A percentile compares a stretch with the other conserved stretches of the same genome.
Evolutionary conservation across 2,888 invertebrate species (phyloP).

Genomic region (Pollenia amentaria): DNA sequence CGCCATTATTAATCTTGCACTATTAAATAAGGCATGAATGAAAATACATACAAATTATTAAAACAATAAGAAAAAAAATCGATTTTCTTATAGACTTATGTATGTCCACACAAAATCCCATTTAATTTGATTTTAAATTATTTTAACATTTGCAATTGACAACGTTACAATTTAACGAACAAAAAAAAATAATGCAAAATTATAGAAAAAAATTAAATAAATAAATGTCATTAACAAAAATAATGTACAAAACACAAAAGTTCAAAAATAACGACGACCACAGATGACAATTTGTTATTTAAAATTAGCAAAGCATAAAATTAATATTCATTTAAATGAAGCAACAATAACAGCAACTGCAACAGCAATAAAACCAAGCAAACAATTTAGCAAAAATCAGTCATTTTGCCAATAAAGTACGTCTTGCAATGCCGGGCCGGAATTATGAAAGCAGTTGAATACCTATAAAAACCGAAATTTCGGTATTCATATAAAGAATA

Average conservation of each 20-base stretch:
- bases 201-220: constrained; percentile 49
- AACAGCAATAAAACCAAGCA: background rate
- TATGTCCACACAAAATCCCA: constrained; percentile 30
- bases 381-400: background rate
- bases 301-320: constrained; percentile 72
- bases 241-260: constrained; percentile 52
- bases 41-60: too few relatives aligned
- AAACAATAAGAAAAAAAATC: background rate
- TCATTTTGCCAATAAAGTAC: too few relatives aligned
- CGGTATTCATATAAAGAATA: too few relatives aligned
- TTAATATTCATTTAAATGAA: constrained; percentile 57
- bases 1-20: too few relatives aligned
- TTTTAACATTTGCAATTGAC: constrained; percentile 54
- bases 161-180: background rate
- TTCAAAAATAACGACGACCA: constrained; percentile 57
- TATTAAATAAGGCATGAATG: too few relatives aligned
- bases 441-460: too few relatives aligned
- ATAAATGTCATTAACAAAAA: constrained; percentile 66
- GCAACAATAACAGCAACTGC: background rate
- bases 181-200: background rate
- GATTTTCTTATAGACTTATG: background rate
- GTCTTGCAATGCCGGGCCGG: too few relatives aligned
- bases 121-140: constrained; percentile 61
- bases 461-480: too few relatives aligned
- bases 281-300: constrained; percentile 70